Conservation (phyloP, 2,113 vertebrate species). For the Gorsachius goisagi region DNA sequence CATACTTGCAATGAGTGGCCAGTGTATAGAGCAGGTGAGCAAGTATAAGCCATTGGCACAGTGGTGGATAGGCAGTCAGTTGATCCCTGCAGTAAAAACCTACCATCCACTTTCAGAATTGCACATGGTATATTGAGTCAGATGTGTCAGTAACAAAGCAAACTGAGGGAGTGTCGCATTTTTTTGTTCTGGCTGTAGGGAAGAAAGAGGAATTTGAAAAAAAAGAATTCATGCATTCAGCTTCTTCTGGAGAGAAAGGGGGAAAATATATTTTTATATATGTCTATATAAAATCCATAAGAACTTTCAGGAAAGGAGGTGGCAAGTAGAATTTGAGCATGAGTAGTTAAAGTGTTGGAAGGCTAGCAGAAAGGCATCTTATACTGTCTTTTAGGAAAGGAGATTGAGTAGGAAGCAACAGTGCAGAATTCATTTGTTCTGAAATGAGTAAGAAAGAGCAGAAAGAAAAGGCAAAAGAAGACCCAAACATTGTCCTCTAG, state of each 20-base stretch:
- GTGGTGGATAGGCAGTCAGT: not conserved
- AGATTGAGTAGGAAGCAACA: not conserved
- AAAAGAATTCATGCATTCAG: not conserved
- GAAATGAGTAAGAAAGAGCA: not conserved
- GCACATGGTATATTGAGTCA: not conserved
- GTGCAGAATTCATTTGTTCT: not conserved
- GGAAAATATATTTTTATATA: not conserved
- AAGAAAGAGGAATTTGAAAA: not conserved
- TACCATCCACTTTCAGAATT: not conserved
- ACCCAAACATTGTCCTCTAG: not conserved
- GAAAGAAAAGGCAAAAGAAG: not conserved
- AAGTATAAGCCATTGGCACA: not conserved
- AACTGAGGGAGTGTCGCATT: fast-evolving
- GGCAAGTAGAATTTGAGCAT: not conserved
- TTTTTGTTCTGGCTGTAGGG: not conserved
- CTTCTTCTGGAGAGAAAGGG: not conserved
- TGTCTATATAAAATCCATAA: not conserved
- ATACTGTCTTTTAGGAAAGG: not conserved
- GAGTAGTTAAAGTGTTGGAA: not conserved
- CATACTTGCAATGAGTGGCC: fast-evolving
- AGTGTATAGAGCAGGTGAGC: fast-evolving
- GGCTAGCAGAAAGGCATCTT: not conserved
- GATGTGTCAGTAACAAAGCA: not conserved
- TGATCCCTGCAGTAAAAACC: not conserved
- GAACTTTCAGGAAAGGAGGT: not conserved